A percentile compares a stretch with the other conserved stretches of the same genome.
phyloP scores from a whole-genome alignment of 2,113 vertebrate genomes.

The Nothobranchius kuhntae region DNA sequence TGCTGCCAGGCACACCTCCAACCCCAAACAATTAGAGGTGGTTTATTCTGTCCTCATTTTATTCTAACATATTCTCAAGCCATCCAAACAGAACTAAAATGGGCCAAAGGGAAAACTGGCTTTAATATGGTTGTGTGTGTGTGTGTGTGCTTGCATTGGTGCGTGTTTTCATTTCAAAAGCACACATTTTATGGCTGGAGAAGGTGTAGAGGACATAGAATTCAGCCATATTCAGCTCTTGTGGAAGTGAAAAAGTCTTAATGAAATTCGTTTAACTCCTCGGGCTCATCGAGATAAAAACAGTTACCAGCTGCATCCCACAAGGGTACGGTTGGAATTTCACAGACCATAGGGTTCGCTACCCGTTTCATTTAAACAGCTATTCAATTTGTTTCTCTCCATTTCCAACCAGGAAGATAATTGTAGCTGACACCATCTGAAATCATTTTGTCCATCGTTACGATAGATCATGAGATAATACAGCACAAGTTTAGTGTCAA shows the following conservation, averaged over 20 bases:
- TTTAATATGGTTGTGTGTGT: constrained; percentile 27
- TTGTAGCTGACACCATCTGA: constrained; percentile 36
- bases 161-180: constrained; percentile 7
- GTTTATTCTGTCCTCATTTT: constrained; percentile 35
- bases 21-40: constrained; percentile 1
- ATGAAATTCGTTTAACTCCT: constrained; percentile 74
- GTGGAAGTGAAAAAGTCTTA: constrained; percentile 43
- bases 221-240: constrained; percentile 44
- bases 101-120: constrained; percentile 47
- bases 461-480: constrained; percentile 1
- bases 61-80: constrained; percentile 38
- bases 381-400: constrained; percentile 56
- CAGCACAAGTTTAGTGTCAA: constrained; percentile 26
- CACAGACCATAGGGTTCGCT: constrained; percentile 65
- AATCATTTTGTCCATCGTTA: constrained; percentile 33
- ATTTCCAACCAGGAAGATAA: constrained; percentile 45
- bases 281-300: constrained; percentile 65
- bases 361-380: constrained; percentile 57
- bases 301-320: constrained; percentile 65
- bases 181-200: constrained; percentile 38
- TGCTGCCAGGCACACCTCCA: constrained; percentile 13
- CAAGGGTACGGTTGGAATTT: constrained; percentile 65
- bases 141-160: constrained; percentile 1
- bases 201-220: constrained; percentile 31
- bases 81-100: constrained; percentile 39